Conservation (phyloP, 2,888 invertebrate genomes). For the Nysson spinosus region DNA sequence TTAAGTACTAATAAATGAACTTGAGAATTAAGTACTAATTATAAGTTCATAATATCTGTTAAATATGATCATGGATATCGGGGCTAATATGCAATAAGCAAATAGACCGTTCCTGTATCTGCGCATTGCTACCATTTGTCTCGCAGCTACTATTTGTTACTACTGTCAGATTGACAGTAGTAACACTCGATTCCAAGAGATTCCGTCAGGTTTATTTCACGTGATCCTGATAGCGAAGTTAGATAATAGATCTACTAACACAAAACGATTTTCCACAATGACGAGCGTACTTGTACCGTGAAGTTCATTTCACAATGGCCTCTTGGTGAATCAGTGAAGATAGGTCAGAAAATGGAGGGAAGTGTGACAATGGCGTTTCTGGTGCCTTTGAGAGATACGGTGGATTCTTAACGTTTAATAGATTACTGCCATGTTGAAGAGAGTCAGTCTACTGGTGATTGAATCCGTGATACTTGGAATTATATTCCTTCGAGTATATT, state of each 20-base stretch:
- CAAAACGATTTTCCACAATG: slow-evolving; percentile 20
- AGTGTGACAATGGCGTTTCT: slow-evolving; percentile 11
- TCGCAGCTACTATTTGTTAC: no score
- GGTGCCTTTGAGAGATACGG: neutral
- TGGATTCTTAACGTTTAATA: slow-evolving; percentile 1
- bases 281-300: neutral
- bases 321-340: neutral
- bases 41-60: no score
- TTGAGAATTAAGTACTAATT: no score
- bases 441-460: no score
- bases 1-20: no score
- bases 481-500: neutral
- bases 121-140: no score
- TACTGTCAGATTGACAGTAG: no score
- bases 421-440: slow-evolving; percentile 1
- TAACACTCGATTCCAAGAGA: no score
- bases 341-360: neutral
- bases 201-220: slow-evolving; percentile 3
- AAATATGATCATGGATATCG: no score
- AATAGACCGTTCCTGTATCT: no score
- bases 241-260: slow-evolving; percentile 17
- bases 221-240: neutral
- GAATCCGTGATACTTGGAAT: neutral
- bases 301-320: slow-evolving; percentile 20
- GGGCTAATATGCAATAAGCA: no score